These are phyloP conservation scores for Nycteola revayana DNA, from an alignment of 2,888 invertebrate species.

Conservation along the genomic window DNA sequence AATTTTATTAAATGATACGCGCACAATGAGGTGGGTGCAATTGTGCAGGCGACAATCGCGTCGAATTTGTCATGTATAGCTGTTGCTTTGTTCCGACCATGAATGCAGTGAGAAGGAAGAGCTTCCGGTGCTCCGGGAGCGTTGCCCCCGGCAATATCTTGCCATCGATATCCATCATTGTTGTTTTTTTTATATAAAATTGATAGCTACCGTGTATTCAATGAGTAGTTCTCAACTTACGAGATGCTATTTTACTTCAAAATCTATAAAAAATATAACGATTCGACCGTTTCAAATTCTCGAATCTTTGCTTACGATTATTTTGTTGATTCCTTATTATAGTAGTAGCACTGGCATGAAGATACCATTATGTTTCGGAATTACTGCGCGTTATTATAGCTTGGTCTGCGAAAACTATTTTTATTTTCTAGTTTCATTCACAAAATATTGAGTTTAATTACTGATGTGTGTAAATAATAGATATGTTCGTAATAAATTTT, in stretches of 20 bases:
- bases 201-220: conserved; percentile 46
- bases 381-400: no score
- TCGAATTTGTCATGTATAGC: conserved; percentile 78
- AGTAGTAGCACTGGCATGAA: no score
- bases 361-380: no score
- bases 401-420: conserved; percentile 8
- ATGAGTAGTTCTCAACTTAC: conserved; percentile 42
- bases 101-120: conserved; percentile 75
- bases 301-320: no score
- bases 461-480: conserved; percentile 4
- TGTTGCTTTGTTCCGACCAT: conserved; percentile 56
- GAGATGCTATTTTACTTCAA: conserved; percentile 15
- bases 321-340: no score
- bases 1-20: conserved; percentile 70
- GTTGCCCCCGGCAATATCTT: conserved; percentile 70
- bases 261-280: conserved; percentile 11
- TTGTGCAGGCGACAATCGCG: conserved; percentile 61
- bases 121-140: conserved; percentile 68
- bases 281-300: background rate
- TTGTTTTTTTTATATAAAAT: conserved; percentile 55
- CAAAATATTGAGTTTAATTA: conserved; percentile 13
- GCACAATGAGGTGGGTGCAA: conserved; percentile 54
- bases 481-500: conserved; percentile 10
- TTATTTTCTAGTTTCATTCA: conserved; percentile 6
- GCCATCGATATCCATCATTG: conserved; percentile 61